A percentile compares a stretch with the other conserved stretches of the same genome.
These are phyloP conservation scores for Amniataba percoides DNA, from an alignment of 2,797 vertebrate genomes.

Conservation along the genomic window DNA sequence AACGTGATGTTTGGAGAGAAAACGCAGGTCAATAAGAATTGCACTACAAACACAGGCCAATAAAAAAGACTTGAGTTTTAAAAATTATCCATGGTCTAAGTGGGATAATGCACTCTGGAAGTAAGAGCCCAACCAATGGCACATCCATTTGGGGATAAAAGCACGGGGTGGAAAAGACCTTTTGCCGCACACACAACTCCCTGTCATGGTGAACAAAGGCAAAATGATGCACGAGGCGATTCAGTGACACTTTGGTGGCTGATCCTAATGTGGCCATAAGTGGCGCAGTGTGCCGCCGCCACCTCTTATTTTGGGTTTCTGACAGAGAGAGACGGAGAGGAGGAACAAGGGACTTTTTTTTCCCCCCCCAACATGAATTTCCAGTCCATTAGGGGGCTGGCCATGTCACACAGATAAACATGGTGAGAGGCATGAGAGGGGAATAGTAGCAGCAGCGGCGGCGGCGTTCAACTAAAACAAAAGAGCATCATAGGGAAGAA, in stretches of 20 bases:
- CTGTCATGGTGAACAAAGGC: constrained; percentile 75
- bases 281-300: constrained; percentile 65
- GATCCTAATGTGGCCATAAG: constrained; percentile 81
- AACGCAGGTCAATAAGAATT: constrained; percentile 44
- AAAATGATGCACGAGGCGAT: constrained; percentile 75
- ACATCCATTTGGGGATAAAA: constrained; percentile 74
- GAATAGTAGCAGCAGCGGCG: not conserved
- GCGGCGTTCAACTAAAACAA: constrained; percentile 33
- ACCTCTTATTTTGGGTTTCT: constrained; percentile 78
- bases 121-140: constrained; percentile 42
- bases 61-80: constrained; percentile 51
- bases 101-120: constrained; percentile 60
- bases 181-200: constrained; percentile 36
- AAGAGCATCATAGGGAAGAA: constrained; percentile 21
- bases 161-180: constrained; percentile 43
- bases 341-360: constrained; percentile 54
- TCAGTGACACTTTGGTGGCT: constrained; percentile 70
- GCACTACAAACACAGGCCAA: constrained; percentile 43
- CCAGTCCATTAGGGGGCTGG: constrained; percentile 78
- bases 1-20: constrained; percentile 34
- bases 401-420: constrained; percentile 70
- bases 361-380: constrained; percentile 58
- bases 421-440: constrained; percentile 34
- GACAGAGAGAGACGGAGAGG: constrained; percentile 49
- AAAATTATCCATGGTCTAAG: constrained; percentile 61